Percentiles rank a stretch among this genome's conserved stretches.
Conservation (phyloP, 2,888 invertebrate genomes). For the Patella depressa region DNA sequence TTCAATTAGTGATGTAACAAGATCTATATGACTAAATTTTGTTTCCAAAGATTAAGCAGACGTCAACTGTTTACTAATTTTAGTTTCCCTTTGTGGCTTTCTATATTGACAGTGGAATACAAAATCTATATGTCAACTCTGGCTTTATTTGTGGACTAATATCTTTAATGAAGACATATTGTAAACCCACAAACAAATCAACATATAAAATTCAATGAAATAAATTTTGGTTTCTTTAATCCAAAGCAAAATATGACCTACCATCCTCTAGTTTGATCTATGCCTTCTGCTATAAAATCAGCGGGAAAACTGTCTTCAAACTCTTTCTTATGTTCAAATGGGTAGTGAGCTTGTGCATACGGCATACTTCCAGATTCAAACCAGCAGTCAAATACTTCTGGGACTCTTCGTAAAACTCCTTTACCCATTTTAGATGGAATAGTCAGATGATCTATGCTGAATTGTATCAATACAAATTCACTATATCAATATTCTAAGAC, state of each 20-base stretch:
- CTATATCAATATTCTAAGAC: too few relatives aligned
- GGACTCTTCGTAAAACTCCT: constrained; percentile 86
- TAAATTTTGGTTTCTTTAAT: background rate
- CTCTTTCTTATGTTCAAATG: constrained; percentile 88
- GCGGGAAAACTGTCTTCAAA: constrained; percentile 85
- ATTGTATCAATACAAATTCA: too few relatives aligned
- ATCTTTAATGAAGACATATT: background rate
- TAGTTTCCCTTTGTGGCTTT: too few relatives aligned
- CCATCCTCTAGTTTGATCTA: constrained; percentile 98
- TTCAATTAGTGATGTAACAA: too few relatives aligned
- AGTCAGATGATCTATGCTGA: constrained; percentile 87
- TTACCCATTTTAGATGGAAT: constrained; percentile 91
- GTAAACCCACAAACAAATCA: too few relatives aligned
- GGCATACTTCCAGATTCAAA: constrained; percentile 99
- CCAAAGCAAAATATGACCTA: constrained; percentile 44
- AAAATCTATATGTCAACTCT: too few relatives aligned
- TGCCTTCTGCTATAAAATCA: constrained; percentile 99
- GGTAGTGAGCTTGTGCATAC: constrained; percentile 83
- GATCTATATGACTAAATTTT: too few relatives aligned
- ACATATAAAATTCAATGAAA: too few relatives aligned
- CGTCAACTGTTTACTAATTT: too few relatives aligned
- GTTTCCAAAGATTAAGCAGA: too few relatives aligned
- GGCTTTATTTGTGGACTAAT: too few relatives aligned
- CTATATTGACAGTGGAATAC: too few relatives aligned
- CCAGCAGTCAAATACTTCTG: constrained; percentile 99